These are phyloP conservation scores for Cuniculus paca DNA, from an alignment of 2,797 vertebrate genomes.

Conservation along the genomic window DNA sequence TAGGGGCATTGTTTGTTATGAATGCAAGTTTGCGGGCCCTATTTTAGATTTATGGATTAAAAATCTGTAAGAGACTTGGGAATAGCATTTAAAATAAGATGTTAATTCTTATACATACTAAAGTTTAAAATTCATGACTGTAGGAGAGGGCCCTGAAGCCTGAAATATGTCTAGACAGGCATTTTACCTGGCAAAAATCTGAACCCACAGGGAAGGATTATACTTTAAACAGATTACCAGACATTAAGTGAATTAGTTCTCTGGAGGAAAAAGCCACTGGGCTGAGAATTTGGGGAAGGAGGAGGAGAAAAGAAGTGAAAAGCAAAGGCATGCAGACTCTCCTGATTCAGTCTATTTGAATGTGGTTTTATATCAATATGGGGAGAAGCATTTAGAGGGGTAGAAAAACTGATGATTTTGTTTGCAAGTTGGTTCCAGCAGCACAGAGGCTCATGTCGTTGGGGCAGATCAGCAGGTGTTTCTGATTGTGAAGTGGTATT, in stretches of 20 bases:
- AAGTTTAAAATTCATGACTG: constrained; percentile 62
- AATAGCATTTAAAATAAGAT: constrained; percentile 61
- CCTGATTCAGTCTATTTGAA: background rate
- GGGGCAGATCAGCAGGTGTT: background rate
- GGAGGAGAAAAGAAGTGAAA: background rate
- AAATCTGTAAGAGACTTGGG: background rate
- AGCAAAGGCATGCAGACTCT: background rate
- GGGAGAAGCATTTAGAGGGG: background rate
- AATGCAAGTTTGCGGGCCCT: constrained; percentile 24
- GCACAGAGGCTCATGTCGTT: background rate
- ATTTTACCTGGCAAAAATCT: constrained; percentile 62
- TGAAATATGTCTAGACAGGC: constrained; percentile 63
- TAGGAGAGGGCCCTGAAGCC: constrained; percentile 55
- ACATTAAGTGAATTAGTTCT: constrained; percentile 59
- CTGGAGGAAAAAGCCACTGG: constrained; percentile 24
- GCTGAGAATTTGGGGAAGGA: background rate
- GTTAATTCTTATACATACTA: constrained; percentile 5
- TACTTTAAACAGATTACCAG: constrained; percentile 51
- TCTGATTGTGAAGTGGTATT: background rate
- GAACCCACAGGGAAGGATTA: constrained; percentile 58
- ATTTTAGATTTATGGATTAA: constrained; percentile 47
- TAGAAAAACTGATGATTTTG: background rate
- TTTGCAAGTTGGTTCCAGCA: background rate
- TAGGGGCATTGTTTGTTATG: background rate
- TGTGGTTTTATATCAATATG: background rate